Percentiles rank a stretch among this genome's conserved stretches.
Conservation (phyloP, 2,888 invertebrate species). For the Nezara viridula region DNA sequence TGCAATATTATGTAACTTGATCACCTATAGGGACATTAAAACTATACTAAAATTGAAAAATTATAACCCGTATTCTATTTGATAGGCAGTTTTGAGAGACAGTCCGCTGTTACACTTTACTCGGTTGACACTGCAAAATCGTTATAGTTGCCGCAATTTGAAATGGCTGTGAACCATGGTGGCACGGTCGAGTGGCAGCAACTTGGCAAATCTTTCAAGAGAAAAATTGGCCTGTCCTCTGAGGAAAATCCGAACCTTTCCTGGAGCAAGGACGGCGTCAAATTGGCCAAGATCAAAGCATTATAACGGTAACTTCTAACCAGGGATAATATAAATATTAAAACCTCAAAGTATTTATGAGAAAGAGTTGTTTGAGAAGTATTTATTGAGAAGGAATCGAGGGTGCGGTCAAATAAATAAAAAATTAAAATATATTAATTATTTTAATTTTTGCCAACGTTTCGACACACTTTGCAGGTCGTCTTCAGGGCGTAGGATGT, state of each 20-base stretch:
- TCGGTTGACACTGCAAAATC: background rate
- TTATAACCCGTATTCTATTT: background rate
- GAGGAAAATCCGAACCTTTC: background rate
- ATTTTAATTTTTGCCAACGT: too few relatives aligned
- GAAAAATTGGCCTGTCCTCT: background rate
- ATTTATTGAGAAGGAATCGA: too few relatives aligned
- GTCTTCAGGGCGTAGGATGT: too few relatives aligned
- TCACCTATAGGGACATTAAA: too few relatives aligned
- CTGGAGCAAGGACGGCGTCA: background rate
- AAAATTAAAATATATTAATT: too few relatives aligned
- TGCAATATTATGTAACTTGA: too few relatives aligned
- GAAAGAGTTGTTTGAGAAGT: too few relatives aligned
- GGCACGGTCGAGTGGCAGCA: conserved; percentile 7
- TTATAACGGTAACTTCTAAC: background rate
- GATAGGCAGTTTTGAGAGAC: background rate
- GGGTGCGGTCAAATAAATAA: too few relatives aligned
- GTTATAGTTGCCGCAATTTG: background rate
- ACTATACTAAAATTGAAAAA: background rate
- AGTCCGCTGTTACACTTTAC: background rate
- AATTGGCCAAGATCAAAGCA: background rate
- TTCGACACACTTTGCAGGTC: too few relatives aligned
- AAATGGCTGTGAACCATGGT: conserved; percentile 7
- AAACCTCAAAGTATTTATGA: background rate
- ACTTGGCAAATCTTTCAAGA: background rate
- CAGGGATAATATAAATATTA: background rate